Evolutionary conservation across 2,797 vertebrate genomes (phyloP).

Genomic region (Picus viridis): DNA sequence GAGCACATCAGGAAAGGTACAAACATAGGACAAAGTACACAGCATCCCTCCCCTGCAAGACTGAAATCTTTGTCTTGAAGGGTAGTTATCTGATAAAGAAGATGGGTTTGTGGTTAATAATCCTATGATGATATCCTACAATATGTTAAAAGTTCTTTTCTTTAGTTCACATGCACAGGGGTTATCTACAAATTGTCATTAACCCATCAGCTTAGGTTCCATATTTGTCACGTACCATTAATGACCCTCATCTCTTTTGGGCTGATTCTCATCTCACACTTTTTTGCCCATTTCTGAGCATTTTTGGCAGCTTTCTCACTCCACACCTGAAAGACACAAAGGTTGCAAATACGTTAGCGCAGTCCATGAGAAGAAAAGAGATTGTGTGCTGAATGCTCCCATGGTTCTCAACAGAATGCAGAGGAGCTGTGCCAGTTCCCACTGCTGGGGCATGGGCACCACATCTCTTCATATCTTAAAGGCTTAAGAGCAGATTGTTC

Average conservation of each 20-base stretch:
- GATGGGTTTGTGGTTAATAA: neutral
- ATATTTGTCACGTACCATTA: neutral
- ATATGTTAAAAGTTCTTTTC: neutral
- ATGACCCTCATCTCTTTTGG: neutral
- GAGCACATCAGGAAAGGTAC: neutral
- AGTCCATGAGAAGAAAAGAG: neutral
- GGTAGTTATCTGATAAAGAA: neutral
- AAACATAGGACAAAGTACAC: neutral
- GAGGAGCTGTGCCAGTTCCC: neutral
- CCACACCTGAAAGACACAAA: conserved; percentile 63
- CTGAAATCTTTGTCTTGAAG: neutral
- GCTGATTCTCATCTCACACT: conserved; percentile 16
- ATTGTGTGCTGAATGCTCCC: rapidly evolving
- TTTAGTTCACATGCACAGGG: neutral
- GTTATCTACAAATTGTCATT: neutral
- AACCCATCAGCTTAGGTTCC: neutral
- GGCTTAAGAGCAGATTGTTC: neutral
- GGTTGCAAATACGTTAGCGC: neutral
- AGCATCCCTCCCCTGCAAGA: neutral
- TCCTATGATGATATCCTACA: neutral
- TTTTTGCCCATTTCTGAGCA: conserved; percentile 46
- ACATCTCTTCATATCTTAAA: neutral
- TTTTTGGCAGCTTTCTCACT: conserved; percentile 9
- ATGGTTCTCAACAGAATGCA: neutral
- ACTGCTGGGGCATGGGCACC: neutral